Percentiles rank a stretch among this genome's conserved stretches.
Conservation (phyloP, 2,113 vertebrate species). For the Henicopernis longicauda region DNA sequence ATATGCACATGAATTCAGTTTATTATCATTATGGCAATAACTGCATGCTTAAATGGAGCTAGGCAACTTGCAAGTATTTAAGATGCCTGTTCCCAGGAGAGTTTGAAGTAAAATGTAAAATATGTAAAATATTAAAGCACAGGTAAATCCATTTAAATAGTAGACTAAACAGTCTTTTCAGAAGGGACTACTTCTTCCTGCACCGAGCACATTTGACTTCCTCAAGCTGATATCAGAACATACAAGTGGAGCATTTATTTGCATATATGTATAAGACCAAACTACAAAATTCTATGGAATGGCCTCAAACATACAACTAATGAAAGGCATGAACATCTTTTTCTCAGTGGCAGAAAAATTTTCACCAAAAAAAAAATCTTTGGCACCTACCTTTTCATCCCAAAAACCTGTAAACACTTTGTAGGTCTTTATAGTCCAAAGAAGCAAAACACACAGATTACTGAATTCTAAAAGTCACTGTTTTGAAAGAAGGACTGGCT, state of each 20-base stretch:
- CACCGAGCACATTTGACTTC: accelerated
- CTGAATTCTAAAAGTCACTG: not conserved
- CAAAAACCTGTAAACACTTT: not conserved
- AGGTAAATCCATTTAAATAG: not conserved
- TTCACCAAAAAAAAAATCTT: not conserved
- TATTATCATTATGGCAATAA: not conserved
- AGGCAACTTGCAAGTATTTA: not conserved
- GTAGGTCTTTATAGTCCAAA: not conserved
- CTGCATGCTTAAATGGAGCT: not conserved
- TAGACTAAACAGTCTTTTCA: not conserved
- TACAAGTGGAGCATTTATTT: not conserved
- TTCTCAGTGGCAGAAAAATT: not conserved
- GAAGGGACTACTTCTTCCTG: not conserved
- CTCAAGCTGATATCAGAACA: not conserved
- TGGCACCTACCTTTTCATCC: not conserved
- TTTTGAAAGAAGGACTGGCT: not conserved
- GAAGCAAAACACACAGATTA: not conserved
- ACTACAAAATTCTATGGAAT: not conserved
- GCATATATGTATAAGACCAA: not conserved
- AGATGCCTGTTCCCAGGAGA: not conserved
- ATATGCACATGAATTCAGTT: not conserved
- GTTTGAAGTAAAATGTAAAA: not conserved
- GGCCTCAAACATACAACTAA: not conserved
- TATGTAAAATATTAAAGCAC: not conserved
- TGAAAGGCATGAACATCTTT: not conserved